Evolutionary conservation across 2,888 invertebrate species (phyloP).

Genomic region (Galerucella pusilla): DNA sequence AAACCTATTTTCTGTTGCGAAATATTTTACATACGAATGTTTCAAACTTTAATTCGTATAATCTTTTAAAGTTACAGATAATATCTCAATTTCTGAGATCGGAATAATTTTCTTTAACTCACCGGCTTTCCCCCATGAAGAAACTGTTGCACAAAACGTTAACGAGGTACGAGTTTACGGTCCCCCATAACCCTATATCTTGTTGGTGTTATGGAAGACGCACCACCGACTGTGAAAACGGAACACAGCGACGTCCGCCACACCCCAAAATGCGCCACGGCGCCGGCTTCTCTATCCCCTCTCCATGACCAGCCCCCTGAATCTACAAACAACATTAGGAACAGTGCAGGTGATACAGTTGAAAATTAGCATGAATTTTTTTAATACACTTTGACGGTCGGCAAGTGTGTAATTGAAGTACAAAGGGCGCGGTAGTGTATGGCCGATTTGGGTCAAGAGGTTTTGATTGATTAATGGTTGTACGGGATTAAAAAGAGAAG

Average conservation of each 20-base stretch:
- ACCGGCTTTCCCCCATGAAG: constrained; percentile 20
- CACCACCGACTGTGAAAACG: constrained; percentile 62
- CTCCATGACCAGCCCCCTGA: constrained; percentile 43
- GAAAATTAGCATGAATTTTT: constrained; percentile 44
- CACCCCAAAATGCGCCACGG: constrained; percentile 61
- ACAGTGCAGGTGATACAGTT: constrained; percentile 50
- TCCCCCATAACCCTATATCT: constrained; percentile 33
- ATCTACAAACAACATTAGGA: constrained; percentile 48
- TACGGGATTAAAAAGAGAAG: background rate
- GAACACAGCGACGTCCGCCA: constrained; percentile 61
- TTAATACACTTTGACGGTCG: constrained; percentile 34
- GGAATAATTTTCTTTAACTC: background rate
- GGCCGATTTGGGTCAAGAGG: constrained; percentile 21
- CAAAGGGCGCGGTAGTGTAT: constrained; percentile 20
- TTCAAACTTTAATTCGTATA: too few relatives aligned
- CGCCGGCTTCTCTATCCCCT: constrained; percentile 61
- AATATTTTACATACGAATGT: background rate
- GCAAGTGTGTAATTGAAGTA: constrained; percentile 32
- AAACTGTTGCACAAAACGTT: constrained; percentile 38
- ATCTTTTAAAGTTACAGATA: too few relatives aligned
- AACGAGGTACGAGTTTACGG: constrained; percentile 30
- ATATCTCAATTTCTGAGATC: too few relatives aligned
- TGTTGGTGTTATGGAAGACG: constrained; percentile 48
- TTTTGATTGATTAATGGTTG: constrained; percentile 28
- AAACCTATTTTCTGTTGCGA: background rate